phyloP scores from a whole-genome alignment of 2,797 vertebrate genomes.

The Acropternis orthonyx region DNA sequence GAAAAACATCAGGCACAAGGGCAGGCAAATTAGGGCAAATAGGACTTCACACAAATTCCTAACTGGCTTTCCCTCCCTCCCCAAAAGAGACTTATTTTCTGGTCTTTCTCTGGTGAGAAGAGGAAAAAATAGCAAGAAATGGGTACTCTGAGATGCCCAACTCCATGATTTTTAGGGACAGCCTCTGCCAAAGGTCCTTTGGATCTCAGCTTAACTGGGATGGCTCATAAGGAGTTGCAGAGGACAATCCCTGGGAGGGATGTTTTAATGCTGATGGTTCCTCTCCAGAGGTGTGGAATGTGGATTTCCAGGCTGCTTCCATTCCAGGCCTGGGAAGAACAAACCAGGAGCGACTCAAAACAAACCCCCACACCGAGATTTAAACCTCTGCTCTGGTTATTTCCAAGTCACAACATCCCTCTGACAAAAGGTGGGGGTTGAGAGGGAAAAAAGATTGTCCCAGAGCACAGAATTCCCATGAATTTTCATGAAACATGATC shows the following conservation, averaged over 20 bases:
- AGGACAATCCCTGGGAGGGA: neutral
- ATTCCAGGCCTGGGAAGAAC: neutral
- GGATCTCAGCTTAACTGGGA: neutral
- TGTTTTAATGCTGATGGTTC: neutral
- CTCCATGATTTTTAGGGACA: neutral
- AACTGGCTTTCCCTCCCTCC: neutral
- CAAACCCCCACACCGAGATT: neutral
- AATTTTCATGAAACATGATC: neutral
- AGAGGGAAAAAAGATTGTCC: accelerated
- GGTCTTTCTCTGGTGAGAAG: neutral
- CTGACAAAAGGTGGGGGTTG: neutral
- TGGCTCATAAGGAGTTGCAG: neutral
- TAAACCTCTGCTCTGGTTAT: neutral
- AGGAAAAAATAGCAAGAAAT: neutral
- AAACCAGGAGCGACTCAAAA: neutral
- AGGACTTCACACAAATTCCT: neutral
- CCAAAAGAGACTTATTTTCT: neutral
- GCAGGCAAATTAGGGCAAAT: neutral
- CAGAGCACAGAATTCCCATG: accelerated
- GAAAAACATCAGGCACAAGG: neutral
- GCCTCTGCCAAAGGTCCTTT: neutral
- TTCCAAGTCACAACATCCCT: neutral
- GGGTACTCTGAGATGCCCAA: neutral
- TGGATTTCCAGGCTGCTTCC: neutral
- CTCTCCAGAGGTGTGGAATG: neutral